A percentile compares a stretch with the other conserved stretches of the same genome.
These are phyloP conservation scores for Mythimna loreyi DNA, from an alignment of 2,888 invertebrate genomes.

Conservation along the genomic window DNA sequence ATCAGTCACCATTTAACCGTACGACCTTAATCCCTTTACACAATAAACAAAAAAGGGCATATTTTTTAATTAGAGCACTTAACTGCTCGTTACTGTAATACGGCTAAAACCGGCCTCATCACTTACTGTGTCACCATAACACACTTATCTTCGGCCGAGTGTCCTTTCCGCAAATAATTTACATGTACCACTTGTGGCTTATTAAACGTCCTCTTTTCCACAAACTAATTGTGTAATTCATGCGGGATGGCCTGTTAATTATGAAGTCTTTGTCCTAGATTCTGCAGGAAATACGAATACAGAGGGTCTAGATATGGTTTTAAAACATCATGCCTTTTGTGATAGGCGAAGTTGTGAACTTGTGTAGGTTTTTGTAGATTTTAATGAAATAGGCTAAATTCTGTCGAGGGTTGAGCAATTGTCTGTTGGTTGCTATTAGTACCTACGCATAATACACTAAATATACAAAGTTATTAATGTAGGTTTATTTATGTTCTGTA, in stretches of 20 bases:
- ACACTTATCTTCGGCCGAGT: constrained; percentile 26
- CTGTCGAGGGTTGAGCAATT: no score
- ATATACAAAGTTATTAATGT: no score
- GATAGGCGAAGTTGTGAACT: not conserved
- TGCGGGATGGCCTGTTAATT: constrained; percentile 18
- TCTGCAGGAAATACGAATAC: not conserved
- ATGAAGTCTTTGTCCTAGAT: constrained; percentile 15
- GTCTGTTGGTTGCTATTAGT: no score
- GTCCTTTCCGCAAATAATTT: constrained; percentile 25
- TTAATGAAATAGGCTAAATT: not conserved
- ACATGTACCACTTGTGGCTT: constrained; percentile 42
- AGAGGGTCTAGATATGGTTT: not conserved
- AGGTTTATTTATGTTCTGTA: no score
- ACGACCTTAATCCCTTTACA: constrained; percentile 4
- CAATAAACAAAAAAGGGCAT: constrained; percentile 40
- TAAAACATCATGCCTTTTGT: not conserved
- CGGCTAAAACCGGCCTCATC: constrained; percentile 9
- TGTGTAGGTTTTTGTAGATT: not conserved
- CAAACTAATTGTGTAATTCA: constrained; percentile 45
- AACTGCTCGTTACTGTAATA: constrained; percentile 28
- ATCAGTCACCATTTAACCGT: not conserved
- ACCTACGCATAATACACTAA: no score
- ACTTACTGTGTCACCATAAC: constrained; percentile 26
- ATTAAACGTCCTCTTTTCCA: constrained; percentile 27
- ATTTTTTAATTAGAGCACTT: constrained; percentile 51